phyloP scores from a whole-genome alignment of 2,888 invertebrate species.

The Heliconius hortense region DNA sequence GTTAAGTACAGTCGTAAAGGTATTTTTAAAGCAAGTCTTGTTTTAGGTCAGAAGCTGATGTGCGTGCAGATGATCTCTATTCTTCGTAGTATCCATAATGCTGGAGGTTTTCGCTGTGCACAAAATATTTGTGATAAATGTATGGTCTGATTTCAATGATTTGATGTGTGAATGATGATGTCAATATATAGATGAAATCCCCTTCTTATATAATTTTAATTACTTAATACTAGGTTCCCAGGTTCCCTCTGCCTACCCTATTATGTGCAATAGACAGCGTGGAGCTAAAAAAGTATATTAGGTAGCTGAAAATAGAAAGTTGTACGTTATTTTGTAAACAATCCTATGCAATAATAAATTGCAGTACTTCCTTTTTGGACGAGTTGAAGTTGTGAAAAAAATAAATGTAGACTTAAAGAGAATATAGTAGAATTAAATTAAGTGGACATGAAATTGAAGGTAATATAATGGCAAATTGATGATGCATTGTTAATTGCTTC shows the following conservation, averaged over 20 bases:
- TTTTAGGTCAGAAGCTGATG: neutral
- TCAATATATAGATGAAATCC: no score
- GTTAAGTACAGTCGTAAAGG: neutral
- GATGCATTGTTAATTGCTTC: constrained; percentile 3
- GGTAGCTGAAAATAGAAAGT: neutral
- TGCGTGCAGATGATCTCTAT: neutral
- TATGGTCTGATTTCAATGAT: no score
- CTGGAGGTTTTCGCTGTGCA: neutral
- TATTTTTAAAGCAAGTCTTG: no score
- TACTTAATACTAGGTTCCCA: no score
- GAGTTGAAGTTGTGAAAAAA: neutral
- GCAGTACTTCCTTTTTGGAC: neutral
- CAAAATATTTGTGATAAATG: neutral
- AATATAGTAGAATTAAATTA: neutral
- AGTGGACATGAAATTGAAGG: neutral
- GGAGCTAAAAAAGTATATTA: neutral
- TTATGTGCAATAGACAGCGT: no score
- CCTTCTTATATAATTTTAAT: neutral
- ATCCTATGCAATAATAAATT: neutral
- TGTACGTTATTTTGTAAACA: neutral
- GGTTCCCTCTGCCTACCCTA: no score
- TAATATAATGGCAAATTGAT: neutral
- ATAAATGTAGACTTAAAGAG: neutral
- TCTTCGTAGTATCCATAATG: neutral
- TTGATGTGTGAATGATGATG: no score